These are phyloP conservation scores for Thermophis baileyi DNA, from an alignment of 2,113 vertebrate species.

Conservation along the genomic window DNA sequence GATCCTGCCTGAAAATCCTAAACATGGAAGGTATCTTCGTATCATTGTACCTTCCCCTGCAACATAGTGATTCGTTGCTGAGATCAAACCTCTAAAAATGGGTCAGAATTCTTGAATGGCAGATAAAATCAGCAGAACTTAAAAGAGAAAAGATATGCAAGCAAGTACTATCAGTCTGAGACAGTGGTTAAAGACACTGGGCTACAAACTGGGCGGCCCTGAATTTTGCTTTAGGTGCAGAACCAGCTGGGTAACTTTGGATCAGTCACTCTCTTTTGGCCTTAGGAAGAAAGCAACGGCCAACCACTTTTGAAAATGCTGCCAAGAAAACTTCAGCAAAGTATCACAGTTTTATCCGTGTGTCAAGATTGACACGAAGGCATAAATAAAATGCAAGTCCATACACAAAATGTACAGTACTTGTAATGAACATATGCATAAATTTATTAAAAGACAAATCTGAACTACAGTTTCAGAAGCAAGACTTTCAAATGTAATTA, in stretches of 20 bases:
- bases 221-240: not conserved
- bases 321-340: not conserved
- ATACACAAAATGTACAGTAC: not conserved
- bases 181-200: not conserved
- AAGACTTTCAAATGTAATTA: not conserved
- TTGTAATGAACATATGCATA: not conserved
- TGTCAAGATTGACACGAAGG: not conserved
- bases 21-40: not conserved
- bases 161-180: not conserved
- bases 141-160: not conserved
- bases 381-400: not conserved
- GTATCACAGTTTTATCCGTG: not conserved
- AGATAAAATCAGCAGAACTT: not conserved
- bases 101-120: not conserved
- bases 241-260: not conserved
- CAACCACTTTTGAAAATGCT: not conserved
- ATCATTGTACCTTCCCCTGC: not conserved
- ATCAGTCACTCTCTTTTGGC: not conserved
- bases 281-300: not conserved
- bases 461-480: not conserved
- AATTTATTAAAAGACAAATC: not conserved
- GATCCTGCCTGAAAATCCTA: not conserved
- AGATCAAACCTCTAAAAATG: not conserved
- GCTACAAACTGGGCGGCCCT: not conserved
- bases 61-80: not conserved